Evolutionary conservation across 2,797 vertebrate species (phyloP), one percentile per base, ranked within the genome.

Genomic region (Menidia menidia): DNA sequence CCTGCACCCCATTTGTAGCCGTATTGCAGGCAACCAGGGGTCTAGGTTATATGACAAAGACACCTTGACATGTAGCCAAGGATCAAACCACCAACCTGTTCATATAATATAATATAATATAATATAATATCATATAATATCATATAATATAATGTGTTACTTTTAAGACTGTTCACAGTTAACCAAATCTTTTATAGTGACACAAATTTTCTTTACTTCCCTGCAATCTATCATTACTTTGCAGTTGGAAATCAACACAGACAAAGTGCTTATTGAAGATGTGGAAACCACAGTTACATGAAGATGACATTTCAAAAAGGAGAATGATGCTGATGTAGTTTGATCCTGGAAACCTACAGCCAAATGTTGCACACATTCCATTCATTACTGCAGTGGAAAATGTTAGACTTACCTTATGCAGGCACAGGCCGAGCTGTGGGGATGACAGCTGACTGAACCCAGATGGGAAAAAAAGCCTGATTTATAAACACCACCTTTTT

Each of bases 401-500:
- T 10, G 53, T 43, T 60, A 69, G 19, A 67, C 92, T 88, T 82
- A 93, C 90, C 91, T 91, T 73, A 58, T 71, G 78, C 78, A 77
- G 80, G 32, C 73, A 75, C 57, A 64, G 57, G 64, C 66, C 73
- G 47, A 84, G 80, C 75, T 33, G 67, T 74, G 71, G 68, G 39
- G 51, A 60, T 79, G 68, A 78, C 78, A 75, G 76, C 62, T 51
- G 78, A 85, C 72, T 84, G 71, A 88, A 77, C 76, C 78, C 69
- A 53, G 59, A 74, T 42, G 52, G 71, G 25, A 69, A 78, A 81
- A 84, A 83, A 87, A 78, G 73, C 56, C 4, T 75, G 86, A 87
- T 89, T 92, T 88, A 91, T 91, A 90, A 87, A 87, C 77, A 76
- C 69, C 59, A 60, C 78, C 73, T 78, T 77, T 90, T 88, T 83